Evolutionary conservation across 2,888 invertebrate species (phyloP).

Genomic region (Micropterix aruncella): DNA sequence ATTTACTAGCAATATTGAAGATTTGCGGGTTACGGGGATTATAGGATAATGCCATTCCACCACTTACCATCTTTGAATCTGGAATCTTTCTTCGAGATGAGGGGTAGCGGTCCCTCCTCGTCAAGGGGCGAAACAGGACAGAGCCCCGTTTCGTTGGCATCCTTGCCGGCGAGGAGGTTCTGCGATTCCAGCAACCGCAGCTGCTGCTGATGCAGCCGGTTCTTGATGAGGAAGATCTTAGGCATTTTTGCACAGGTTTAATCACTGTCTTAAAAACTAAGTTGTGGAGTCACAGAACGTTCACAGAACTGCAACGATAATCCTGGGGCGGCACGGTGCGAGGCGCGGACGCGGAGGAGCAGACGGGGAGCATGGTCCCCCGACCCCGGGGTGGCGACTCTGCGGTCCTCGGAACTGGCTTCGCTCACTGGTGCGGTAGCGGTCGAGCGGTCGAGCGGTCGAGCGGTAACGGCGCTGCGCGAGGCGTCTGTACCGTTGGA

Average conservation of each 20-base stretch:
- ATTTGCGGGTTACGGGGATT: no score
- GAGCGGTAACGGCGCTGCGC: conserved; percentile 13
- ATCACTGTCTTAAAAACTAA: conserved; percentile 3
- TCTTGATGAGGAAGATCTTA: conserved; percentile 86
- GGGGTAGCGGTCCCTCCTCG: conserved; percentile 41
- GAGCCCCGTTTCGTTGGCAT: conserved; percentile 36
- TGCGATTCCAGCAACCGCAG: conserved; percentile 70
- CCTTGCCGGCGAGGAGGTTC: conserved; percentile 52
- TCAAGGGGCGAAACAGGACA: conserved; percentile 42
- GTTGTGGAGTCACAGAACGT: not conserved
- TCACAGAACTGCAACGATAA: conserved; percentile 1
- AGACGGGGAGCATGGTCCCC: conserved; percentile 1
- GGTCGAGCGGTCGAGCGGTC: conserved; percentile 18
- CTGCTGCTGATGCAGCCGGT: conserved; percentile 85
- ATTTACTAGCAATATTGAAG: no score
- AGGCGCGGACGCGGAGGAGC: conserved; percentile 4
- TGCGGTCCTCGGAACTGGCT: not conserved
- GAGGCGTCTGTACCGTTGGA: conserved; percentile 31
- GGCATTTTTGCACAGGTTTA: conserved; percentile 50
- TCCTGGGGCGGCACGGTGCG: conserved; percentile 2
- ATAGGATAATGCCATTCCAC: no score
- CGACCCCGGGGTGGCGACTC: no score
- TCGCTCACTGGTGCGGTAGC: not conserved
- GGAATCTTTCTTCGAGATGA: conserved; percentile 41
- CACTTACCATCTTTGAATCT: conserved; percentile 26